Evolutionary conservation across 2,888 invertebrate genomes (phyloP).

Genomic region (Cerceris ruficornis): DNA sequence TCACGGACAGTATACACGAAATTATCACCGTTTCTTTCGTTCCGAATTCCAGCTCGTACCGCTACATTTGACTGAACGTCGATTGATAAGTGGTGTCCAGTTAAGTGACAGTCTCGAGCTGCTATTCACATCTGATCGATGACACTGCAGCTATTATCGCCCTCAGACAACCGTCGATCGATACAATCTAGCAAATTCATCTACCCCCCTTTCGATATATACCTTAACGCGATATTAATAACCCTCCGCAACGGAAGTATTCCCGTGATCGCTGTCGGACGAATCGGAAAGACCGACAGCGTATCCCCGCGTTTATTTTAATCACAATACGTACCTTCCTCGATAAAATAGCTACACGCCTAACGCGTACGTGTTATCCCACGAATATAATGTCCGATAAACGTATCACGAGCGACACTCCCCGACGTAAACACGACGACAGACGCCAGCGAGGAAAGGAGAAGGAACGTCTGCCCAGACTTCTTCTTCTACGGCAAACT

Average conservation of each 20-base stretch:
- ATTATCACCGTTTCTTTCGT: too few relatives aligned
- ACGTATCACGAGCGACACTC: neutral
- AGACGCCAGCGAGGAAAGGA: slow-evolving; percentile 1
- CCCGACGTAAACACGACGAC: slow-evolving; percentile 38
- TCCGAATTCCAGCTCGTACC: neutral
- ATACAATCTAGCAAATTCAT: slow-evolving; percentile 39
- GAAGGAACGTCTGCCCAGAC: neutral
- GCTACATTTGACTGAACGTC: neutral
- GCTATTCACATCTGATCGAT: slow-evolving; percentile 25
- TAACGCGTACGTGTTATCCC: neutral
- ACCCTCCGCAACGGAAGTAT: slow-evolving; percentile 21
- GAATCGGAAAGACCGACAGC: slow-evolving; percentile 5
- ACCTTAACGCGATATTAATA: slow-evolving; percentile 29
- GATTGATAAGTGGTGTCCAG: slow-evolving; percentile 3
- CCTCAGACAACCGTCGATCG: slow-evolving; percentile 43
- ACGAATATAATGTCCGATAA: neutral
- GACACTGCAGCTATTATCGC: slow-evolving; percentile 27
- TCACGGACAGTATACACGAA: too few relatives aligned
- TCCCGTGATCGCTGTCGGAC: slow-evolving; percentile 16
- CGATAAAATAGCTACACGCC: neutral
- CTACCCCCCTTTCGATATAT: slow-evolving; percentile 8
- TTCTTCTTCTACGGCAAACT: slow-evolving; percentile 28
- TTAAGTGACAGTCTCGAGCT: slow-evolving; percentile 20
- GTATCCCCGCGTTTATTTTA: slow-evolving; percentile 2
- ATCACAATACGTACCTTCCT: slow-evolving; percentile 24